Evolutionary conservation across 2,113 vertebrate genomes (phyloP), one percentile per base, ranked within the genome.

Genomic region (Vulpes lagopus): DNA sequence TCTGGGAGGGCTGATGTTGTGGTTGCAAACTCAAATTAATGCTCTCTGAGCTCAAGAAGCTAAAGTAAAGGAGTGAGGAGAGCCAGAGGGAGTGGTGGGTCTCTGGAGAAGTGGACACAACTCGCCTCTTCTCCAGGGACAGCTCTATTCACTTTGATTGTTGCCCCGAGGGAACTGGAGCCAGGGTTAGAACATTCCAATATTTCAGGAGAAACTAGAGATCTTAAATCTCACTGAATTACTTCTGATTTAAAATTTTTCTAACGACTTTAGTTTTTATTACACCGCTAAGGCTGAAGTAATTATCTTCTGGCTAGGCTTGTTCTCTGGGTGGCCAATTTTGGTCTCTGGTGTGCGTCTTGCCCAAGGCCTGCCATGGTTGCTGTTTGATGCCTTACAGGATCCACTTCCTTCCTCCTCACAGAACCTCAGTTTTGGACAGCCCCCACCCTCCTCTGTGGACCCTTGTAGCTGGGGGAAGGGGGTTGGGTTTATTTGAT

Each of bases 211-310:
- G 80, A 84, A 96, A 23, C 3, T 3, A 38, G 25, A 55, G 55
- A n/a, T 9, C 17, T 67, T 49, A 60, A 59, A 80, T 64, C 84
- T 94, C 17, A 27, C 55, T 43, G 86, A 27, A 43, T 81, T 57
- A 35, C 30, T 60, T n/a, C 38, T 23, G 25, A 5, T 74, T 91
- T 53, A 35, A 62, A 91, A 49, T 30, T 81, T 90, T 60, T 62
- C 30, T 57, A 65, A 84, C 35, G 62, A 67, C 49, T 90, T 95
- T 25, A 43, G 55, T 20, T 95, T 83, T 69, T 76, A 32, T 49
- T 90, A 32, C n/a, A 16, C 25, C 27, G 3, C 5, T 6, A 89
- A 23, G 32, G 64, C 73, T 76, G 27, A 90, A 55, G 20, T 55
- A 25, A 49, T 49, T 32, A 51, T 82, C 59, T 69, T 43, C 78